Conservation (phyloP, 30 jellyfish, hydroid and myxozoan genomes). For the Sanderia malayensis region DNA sequence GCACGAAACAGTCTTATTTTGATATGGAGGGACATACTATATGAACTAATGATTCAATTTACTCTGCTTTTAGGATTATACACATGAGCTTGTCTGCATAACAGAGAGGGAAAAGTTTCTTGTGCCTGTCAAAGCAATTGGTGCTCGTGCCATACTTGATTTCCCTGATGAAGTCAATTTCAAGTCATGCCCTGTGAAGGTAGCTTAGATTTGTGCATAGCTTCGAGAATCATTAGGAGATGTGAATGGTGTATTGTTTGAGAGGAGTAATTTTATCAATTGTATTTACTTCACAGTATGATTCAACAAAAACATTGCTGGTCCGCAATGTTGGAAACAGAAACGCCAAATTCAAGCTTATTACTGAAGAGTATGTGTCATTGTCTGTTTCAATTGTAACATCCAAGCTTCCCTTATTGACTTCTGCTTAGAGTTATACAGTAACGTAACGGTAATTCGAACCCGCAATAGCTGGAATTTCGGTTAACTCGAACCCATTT, state of each 20-base stretch:
- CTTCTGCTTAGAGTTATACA: too few species aligned
- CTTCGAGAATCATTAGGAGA: too few species aligned
- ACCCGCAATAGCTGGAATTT: too few species aligned
- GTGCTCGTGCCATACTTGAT: constrained; percentile 94
- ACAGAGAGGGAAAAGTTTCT: constrained; percentile 98
- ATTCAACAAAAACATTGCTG: constrained; percentile 75
- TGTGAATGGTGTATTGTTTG: too few species aligned
- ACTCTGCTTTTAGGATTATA: constrained; percentile 97
- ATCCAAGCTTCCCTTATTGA: too few species aligned
- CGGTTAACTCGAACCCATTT: too few species aligned
- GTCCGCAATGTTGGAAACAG: constrained; percentile 93
- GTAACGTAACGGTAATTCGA: too few species aligned
- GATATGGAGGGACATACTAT: too few species aligned
- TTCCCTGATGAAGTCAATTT: constrained; percentile 93
- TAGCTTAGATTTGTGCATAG: constrained; percentile 23
- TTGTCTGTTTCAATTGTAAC: too few species aligned
- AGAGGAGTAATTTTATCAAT: too few species aligned
- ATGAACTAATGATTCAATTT: too few species aligned
- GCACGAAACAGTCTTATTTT: too few species aligned
- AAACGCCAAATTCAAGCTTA: constrained; percentile 65
- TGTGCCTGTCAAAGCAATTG: constrained; percentile 93
- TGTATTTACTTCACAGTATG: constrained; percentile 66
- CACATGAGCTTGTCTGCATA: constrained; percentile 89
- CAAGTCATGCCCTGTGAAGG: constrained; percentile 92
- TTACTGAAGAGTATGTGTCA: constrained; percentile 65